Conservation (phyloP, 2,888 invertebrate genomes). For the Aspidiotus rigidus region DNA sequence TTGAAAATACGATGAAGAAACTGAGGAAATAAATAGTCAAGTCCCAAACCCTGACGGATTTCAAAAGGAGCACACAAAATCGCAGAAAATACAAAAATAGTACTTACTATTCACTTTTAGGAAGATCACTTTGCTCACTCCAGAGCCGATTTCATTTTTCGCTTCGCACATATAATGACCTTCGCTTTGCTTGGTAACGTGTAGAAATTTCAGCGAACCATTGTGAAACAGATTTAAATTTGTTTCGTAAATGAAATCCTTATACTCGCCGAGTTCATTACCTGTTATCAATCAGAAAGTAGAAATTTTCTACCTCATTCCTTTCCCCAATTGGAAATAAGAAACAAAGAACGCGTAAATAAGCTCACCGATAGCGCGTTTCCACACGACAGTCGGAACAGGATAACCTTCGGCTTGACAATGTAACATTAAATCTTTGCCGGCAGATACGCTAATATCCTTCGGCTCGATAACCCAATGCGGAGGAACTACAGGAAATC, state of each 20-base stretch:
- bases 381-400: conserved; percentile 78
- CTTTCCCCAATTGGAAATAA: background rate
- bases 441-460: conserved; percentile 71
- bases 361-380: conserved; percentile 65
- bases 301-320: background rate
- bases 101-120: conserved; percentile 76
- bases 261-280: conserved; percentile 64
- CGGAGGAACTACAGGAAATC: conserved; percentile 61
- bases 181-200: conserved; percentile 76
- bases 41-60: too few species aligned
- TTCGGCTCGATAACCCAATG: conserved; percentile 79
- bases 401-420: conserved; percentile 91
- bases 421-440: conserved; percentile 72
- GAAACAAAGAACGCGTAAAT: background rate
- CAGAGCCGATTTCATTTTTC: conserved; percentile 83
- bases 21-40: too few species aligned
- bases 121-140: conserved; percentile 83
- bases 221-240: conserved; percentile 68
- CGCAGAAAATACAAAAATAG: too few species aligned
- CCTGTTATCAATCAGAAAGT: conserved; percentile 44
- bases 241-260: conserved; percentile 70
- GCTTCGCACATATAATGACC: conserved; percentile 88
- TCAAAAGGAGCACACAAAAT: too few species aligned
- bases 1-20: too few species aligned
- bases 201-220: conserved; percentile 72